These are phyloP conservation scores for Rousettus madagascariensis DNA, from an alignment of 2,797 vertebrate genomes.

Conservation along the genomic window DNA sequence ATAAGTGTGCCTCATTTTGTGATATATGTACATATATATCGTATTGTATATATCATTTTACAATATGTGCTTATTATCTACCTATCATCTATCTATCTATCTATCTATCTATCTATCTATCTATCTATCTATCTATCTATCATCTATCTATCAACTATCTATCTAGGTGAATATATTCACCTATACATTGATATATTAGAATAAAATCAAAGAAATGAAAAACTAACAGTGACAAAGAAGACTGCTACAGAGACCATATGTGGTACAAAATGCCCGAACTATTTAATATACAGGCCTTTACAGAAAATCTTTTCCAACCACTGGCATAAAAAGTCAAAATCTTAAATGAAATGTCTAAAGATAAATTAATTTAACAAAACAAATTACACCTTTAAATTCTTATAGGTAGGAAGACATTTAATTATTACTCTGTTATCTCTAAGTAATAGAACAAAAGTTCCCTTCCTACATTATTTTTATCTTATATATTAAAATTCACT, in stretches of 20 bases:
- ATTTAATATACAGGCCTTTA: neutral
- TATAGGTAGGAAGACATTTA: neutral
- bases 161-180: neutral
- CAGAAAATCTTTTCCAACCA: neutral
- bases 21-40: neutral
- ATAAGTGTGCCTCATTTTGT: neutral
- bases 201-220: neutral
- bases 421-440: neutral
- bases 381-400: neutral
- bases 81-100: too few species aligned
- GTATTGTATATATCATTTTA: neutral
- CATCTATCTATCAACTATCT: too few species aligned
- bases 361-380: constrained; percentile 7
- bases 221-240: neutral
- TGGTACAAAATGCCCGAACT: neutral
- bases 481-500: neutral
- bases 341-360: neutral
- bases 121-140: too few species aligned
- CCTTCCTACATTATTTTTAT: neutral
- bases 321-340: neutral
- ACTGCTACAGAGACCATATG: neutral
- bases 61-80: neutral
- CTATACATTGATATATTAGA: neutral
- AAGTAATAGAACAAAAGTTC: neutral
- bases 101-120: too few species aligned